These are phyloP conservation scores for Pseudanteris insignis DNA, from an alignment of 2,888 invertebrate species.

Conservation along the genomic window DNA sequence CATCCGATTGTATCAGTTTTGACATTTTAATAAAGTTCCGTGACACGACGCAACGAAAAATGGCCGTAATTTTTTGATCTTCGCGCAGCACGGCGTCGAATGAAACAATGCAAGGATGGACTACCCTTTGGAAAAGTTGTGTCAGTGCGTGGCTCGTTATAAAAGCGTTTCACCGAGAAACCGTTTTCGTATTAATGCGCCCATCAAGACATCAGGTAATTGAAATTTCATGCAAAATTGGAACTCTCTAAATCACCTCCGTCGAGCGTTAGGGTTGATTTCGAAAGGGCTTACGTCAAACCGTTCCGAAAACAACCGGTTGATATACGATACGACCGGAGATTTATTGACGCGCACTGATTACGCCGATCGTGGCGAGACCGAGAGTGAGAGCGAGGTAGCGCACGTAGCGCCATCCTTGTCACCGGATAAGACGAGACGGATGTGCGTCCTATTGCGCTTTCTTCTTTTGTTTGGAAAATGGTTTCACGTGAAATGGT, in stretches of 20 bases:
- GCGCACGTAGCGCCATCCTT: no score
- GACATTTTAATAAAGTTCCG: conserved; percentile 17
- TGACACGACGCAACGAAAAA: background rate
- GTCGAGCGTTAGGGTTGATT: conserved; percentile 16
- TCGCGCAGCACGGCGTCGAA: background rate
- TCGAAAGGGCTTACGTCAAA: conserved; percentile 33
- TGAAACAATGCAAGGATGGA: conserved; percentile 5
- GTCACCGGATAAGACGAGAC: conserved; percentile 10
- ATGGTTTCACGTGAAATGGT: conserved; percentile 3
- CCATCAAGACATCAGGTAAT: conserved; percentile 8
- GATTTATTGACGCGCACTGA: conserved; percentile 33
- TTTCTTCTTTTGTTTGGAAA: conserved; percentile 21
- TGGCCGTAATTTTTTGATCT: conserved; percentile 4
- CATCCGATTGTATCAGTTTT: conserved; percentile 8
- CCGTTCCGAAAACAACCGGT: conserved; percentile 11
- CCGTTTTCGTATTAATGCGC: background rate
- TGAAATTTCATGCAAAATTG: conserved; percentile 22
- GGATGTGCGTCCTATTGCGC: conserved; percentile 16
- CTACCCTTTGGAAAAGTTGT: background rate
- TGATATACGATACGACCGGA: conserved; percentile 29
- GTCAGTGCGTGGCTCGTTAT: background rate
- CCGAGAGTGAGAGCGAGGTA: conserved; percentile 1
- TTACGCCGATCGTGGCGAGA: conserved; percentile 14
- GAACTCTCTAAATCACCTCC: conserved; percentile 15
- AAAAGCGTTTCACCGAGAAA: background rate